Evolutionary conservation across 2,888 invertebrate species (phyloP), one percentile per base, ranked within the genome.

Genomic region (Koerneria pararmatus): DNA sequence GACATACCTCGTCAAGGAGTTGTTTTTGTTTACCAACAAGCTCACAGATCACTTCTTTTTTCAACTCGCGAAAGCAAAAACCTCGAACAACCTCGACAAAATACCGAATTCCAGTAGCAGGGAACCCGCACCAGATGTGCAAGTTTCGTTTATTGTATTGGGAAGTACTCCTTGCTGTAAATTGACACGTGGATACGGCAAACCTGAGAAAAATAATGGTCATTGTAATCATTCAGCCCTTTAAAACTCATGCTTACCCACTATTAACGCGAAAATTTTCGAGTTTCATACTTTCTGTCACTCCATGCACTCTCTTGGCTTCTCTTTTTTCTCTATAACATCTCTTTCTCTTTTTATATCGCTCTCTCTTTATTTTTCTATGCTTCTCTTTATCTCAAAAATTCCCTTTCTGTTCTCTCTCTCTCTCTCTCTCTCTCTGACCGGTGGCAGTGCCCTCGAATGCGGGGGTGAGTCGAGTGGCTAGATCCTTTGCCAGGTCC

Each of bases 101-200:
- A 88, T 82, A 49, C 88, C 88, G 82, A 88, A 88, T 80, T 89
- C 89, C 24, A 89, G 78, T 11, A 88, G 82, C 51, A 89, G 83
- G 8, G 88, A 87, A 0, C 88, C 88, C 32, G 88, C 88, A 49
- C 88, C 88, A 27, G 89, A 87, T 11, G 88, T 88, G 77, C 88
- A 89, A 0, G 88, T 89, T 73, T 88, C 87, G 64, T 87, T 87
- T 1, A 85, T 83, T 51, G 86, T 85, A 69, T 86, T 83, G 2
- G 78, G 75, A 1, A 87, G 87, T 2, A 88, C 86, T 0, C 87
- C 86, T 48, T 84, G 80, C 41, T 84, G 81, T 56, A 88, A 79
- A 78, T 89, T 88, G 2, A 88, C 87, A 85, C 88, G 75, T 0
- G 83, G 77, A 67, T 71, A 82, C 2, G 82, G 82, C 15, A 82